These are phyloP conservation scores for Saturnia japonica DNA, from an alignment of 2,888 invertebrate genomes.

Conservation along the genomic window DNA sequence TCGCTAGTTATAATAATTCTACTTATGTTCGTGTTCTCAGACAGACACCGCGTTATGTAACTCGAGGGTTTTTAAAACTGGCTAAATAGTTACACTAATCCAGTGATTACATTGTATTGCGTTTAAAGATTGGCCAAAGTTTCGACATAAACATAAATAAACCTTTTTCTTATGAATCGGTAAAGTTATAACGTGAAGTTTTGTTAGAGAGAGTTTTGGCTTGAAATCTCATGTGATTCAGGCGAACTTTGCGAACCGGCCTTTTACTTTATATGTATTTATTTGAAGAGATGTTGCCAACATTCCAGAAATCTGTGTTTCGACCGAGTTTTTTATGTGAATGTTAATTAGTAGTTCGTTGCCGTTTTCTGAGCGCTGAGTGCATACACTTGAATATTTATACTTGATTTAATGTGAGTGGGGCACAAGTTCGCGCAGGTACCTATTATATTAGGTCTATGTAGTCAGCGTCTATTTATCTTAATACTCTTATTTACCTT, in stretches of 20 bases:
- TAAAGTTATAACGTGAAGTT: not conserved
- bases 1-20: not conserved
- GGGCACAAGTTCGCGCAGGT: not conserved
- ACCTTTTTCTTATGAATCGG: not conserved
- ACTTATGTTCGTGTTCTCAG: not conserved
- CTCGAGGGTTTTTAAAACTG: not conserved
- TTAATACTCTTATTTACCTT: too few species aligned
- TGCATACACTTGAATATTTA: not conserved
- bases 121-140: not conserved
- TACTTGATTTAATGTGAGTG: not conserved
- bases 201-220: not conserved
- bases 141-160: not conserved
- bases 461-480: too few species aligned
- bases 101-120: not conserved
- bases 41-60: not conserved
- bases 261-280: not conserved
- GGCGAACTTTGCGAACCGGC: not conserved
- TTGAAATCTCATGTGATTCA: not conserved
- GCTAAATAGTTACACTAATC: not conserved
- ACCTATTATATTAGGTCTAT: too few species aligned
- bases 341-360: not conserved
- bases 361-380: not conserved
- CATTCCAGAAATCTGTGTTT: not conserved
- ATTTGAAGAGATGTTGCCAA: not conserved
- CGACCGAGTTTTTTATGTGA: not conserved